Evolutionary conservation across 1,140 invertebrate genomes (phyloP), one percentile per base, ranked within the genome.

Genomic region (Aphaenogaster rudis): DNA sequence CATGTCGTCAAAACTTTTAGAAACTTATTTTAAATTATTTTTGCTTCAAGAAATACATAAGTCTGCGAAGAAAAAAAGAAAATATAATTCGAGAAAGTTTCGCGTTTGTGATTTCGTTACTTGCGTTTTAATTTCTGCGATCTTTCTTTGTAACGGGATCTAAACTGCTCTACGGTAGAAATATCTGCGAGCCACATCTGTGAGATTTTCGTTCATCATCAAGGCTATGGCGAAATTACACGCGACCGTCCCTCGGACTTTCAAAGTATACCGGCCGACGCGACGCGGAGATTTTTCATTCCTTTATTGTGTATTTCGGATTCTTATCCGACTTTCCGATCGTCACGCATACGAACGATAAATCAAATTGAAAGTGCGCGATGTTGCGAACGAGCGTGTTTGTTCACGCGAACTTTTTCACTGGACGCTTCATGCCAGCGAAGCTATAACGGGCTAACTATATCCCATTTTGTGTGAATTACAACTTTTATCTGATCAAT

Each of bases 271-370:
- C 42, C 17, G 36, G 17, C 13, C 21, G 67, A 66, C 17, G 9
- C 21, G 63, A 33, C 28, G 33, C 15, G 7, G 15, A 59, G 52
- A 71, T 71, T 71, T 81, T 81, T 59, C 50, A 52, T 80, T 81
- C 21, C 50, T 9, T 59, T 57, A 81, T 71, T 81, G 66, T 71
- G 52, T 21, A 79, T 45, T 81, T 81, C 66, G 52, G 45, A 57
- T 71, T 81, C 39, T 81, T 81, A 81, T 81, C 79, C 66, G 48
- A 39, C 52, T 59, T 71, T 45, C 21, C 39, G 39, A 81, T 71
- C 79, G 66, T 81, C 79, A 81, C 39, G 79, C 79, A 71, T 81
- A 81, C 50, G 21, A n/a, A 71, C 79, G 79, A 81, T 81, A 81
- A 81, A 81, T 81, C 79, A 81, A 81, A 81, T 81, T 81, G 66